phyloP scores from a whole-genome alignment of 2,113 vertebrate genomes.

The Neoarius graeffei region DNA sequence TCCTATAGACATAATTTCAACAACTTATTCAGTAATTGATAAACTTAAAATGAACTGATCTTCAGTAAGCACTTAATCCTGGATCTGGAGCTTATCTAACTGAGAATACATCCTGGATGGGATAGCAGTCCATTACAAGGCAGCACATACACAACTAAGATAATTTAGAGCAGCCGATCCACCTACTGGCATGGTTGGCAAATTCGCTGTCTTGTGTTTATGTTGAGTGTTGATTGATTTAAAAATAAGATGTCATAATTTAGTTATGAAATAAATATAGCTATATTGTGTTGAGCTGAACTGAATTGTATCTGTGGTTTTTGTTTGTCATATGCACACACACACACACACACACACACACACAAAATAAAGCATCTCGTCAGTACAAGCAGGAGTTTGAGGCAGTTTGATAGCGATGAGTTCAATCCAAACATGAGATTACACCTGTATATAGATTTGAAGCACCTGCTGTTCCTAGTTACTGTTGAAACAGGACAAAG shows the following conservation, averaged over 20 bases:
- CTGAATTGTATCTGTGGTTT: not conserved
- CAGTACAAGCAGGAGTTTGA: constrained; percentile 61
- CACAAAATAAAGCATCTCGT: constrained; percentile 20
- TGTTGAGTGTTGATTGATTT: not conserved
- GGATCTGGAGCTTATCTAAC: not conserved
- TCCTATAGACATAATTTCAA: not conserved
- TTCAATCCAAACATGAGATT: constrained; percentile 60
- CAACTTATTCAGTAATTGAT: too few species aligned
- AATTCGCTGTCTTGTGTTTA: too few species aligned
- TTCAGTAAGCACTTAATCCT: not conserved
- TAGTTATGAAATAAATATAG: not conserved
- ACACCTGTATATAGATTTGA: constrained; percentile 57
- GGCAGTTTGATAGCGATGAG: constrained; percentile 46
- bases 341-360: not conserved
- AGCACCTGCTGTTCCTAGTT: constrained; percentile 32
- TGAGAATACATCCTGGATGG: not conserved
- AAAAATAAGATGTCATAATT: not conserved
- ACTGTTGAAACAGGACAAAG: constrained; percentile 5
- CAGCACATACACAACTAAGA: not conserved
- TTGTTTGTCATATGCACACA: not conserved
- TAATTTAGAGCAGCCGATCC: not conserved
- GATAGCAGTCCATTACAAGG: not conserved
- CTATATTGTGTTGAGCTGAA: not conserved
- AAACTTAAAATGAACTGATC: not conserved
- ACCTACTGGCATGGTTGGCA: not conserved